phyloP scores from a whole-genome alignment of 1,140 invertebrate species.

The Leptestheria dahalacensis region DNA sequence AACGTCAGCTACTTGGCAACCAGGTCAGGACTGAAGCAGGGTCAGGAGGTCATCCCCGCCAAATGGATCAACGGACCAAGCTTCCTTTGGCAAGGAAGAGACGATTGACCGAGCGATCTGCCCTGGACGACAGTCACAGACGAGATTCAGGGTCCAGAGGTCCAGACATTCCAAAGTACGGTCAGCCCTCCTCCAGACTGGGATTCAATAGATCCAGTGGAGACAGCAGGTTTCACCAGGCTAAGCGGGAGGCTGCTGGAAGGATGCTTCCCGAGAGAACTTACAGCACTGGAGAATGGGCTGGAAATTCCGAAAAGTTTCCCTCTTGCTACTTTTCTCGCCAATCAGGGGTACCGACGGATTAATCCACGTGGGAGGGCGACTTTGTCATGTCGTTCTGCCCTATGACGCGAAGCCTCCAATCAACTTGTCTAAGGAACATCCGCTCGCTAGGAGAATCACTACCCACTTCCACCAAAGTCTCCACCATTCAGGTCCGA shows the following conservation, averaged over 20 bases:
- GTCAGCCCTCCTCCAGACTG: not conserved
- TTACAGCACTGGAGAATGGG: not conserved
- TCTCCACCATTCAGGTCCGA: not conserved
- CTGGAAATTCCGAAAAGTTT: not conserved
- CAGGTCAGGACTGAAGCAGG: not conserved
- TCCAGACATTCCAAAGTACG: not conserved
- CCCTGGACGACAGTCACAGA: not conserved
- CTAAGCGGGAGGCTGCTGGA: not conserved
- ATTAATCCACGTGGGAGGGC: not conserved
- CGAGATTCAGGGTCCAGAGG: not conserved
- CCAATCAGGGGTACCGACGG: not conserved
- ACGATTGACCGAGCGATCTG: not conserved
- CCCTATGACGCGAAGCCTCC: conserved; percentile 1
- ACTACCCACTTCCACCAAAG: not conserved
- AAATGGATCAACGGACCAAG: too few relatives aligned
- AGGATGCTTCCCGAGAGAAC: not conserved
- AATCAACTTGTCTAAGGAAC: not conserved
- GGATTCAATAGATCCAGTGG: not conserved
- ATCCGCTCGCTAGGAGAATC: not conserved
- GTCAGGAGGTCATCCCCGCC: not conserved
- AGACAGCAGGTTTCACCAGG: not conserved
- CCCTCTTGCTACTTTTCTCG: not conserved
- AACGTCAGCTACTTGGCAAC: not conserved
- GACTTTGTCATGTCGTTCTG: not conserved
- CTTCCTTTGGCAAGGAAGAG: not conserved